phyloP scores from a whole-genome alignment of 2,113 vertebrate genomes.

The Gymnarchus niloticus region DNA sequence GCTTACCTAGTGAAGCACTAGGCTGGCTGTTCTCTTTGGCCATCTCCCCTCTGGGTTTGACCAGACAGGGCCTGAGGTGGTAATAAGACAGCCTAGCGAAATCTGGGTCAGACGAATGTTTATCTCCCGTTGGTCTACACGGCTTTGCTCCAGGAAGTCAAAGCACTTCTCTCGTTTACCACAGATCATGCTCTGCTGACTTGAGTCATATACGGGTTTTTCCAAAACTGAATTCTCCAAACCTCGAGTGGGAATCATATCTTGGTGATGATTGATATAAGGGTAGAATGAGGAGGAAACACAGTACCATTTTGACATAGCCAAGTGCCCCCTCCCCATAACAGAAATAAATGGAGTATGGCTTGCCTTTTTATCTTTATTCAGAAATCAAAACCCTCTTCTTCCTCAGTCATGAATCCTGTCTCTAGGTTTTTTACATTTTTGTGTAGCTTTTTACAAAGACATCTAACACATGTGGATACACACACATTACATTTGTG shows the following conservation, averaged over 20 bases:
- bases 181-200: neutral
- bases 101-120: slow-evolving; percentile 34
- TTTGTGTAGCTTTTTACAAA: neutral
- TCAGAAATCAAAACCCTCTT: neutral
- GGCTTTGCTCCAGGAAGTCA: neutral
- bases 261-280: neutral
- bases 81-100: slow-evolving; percentile 34
- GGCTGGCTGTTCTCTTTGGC: neutral
- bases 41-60: slow-evolving; percentile 16
- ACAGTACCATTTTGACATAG: neutral
- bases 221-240: neutral
- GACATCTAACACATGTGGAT: neutral
- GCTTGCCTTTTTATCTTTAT: neutral
- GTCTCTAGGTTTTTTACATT: neutral
- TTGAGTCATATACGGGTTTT: neutral
- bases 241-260: neutral
- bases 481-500: neutral
- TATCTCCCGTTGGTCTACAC: neutral
- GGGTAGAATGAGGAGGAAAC: neutral
- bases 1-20: slow-evolving; percentile 15
- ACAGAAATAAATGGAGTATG: neutral
- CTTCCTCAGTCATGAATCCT: neutral
- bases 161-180: neutral
- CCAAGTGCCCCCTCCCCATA: neutral
- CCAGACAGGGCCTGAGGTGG: slow-evolving; percentile 36